Conservation (phyloP, 2,113 vertebrate species). For the Paradisaea rubra region DNA sequence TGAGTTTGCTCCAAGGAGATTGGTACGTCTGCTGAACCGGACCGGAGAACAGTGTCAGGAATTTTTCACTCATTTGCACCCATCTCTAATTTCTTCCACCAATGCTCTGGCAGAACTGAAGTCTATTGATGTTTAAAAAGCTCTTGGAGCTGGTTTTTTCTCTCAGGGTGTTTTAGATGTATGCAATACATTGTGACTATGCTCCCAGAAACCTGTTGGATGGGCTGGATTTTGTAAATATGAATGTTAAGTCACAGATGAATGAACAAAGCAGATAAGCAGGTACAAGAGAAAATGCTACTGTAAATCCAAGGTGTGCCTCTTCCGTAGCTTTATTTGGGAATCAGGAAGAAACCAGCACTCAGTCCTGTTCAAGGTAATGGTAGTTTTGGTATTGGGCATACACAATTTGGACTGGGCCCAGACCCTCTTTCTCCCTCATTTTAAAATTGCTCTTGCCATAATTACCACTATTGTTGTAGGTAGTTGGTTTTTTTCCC, state of each 20-base stretch:
- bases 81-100: not conserved
- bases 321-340: not conserved
- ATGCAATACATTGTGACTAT: not conserved
- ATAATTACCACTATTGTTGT: slow-evolving; percentile 6
- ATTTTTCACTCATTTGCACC: not conserved
- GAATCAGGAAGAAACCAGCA: not conserved
- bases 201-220: slow-evolving; percentile 27
- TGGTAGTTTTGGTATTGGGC: not conserved
- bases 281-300: not conserved
- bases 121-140: not conserved
- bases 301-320: not conserved
- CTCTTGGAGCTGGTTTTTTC: not conserved
- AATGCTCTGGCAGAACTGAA: not conserved
- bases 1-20: not conserved
- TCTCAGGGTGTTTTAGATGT: not conserved
- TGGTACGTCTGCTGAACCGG: not conserved
- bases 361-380: not conserved
- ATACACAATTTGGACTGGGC: not conserved
- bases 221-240: slow-evolving; percentile 17
- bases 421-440: not conserved
- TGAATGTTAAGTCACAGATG: not conserved
- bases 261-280: slow-evolving; percentile 15
- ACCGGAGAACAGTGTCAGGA: not conserved
- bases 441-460: not conserved
- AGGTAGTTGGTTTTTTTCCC: not conserved